phyloP scores from a whole-genome alignment of 1,140 invertebrate genomes.

The Drosophila santomea region DNA sequence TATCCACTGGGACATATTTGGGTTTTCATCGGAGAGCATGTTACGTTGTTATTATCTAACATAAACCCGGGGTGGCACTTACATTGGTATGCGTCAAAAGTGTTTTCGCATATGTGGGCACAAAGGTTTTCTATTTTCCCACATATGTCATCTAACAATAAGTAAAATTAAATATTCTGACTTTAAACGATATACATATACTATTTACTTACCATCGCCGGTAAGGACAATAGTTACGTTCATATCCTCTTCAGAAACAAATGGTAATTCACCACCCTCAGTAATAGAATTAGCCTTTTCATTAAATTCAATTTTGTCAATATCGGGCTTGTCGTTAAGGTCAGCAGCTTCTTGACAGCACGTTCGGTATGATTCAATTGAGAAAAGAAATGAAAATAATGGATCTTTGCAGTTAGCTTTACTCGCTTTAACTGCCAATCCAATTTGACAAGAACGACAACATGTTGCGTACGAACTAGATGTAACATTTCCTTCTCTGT shows the following conservation, averaged over 20 bases:
- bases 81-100: conserved; percentile 89
- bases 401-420: conserved; percentile 68
- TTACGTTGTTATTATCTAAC: conserved; percentile 87
- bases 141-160: conserved; percentile 87
- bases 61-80: conserved; percentile 89
- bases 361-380: conserved; percentile 70
- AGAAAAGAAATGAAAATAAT: conserved; percentile 63
- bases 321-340: conserved; percentile 10
- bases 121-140: conserved; percentile 88
- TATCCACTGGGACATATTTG: conserved; percentile 54
- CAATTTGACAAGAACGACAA: conserved; percentile 80
- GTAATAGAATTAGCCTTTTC: neutral
- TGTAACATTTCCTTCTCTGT: conserved; percentile 35
- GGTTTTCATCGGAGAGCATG: conserved; percentile 84
- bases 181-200: neutral
- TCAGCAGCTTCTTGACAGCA: conserved; percentile 61
- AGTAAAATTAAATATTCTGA: neutral
- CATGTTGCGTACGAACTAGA: conserved; percentile 58
- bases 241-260: conserved; percentile 1
- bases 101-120: conserved; percentile 89
- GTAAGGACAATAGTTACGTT: conserved; percentile 68
- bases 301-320: neutral
- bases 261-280: neutral
- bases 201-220: conserved; percentile 52
- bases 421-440: conserved; percentile 74